These are phyloP conservation scores for Bujurquina vittata DNA, from an alignment of 2,113 vertebrate species.

Conservation along the genomic window DNA sequence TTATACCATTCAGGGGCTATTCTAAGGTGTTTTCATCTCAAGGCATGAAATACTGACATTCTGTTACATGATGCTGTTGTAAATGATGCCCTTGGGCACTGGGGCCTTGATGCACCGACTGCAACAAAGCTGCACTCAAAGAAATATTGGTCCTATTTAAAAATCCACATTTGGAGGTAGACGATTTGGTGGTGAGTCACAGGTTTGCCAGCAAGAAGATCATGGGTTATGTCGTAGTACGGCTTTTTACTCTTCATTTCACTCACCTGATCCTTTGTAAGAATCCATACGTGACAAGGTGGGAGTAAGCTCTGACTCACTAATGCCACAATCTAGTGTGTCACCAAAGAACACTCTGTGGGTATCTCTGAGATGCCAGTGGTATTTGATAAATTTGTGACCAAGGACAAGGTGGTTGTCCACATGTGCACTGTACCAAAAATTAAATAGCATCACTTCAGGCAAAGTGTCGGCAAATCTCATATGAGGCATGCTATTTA, in stretches of 20 bases:
- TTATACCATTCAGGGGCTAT: neutral
- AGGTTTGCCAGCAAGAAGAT: neutral
- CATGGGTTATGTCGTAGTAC: neutral
- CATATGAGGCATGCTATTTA: neutral
- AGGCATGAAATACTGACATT: neutral
- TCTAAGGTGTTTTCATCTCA: neutral
- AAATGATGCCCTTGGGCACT: neutral
- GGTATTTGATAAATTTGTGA: neutral
- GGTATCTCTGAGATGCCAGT: neutral
- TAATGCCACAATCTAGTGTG: neutral
- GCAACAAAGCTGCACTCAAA: too few species aligned
- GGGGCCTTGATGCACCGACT: neutral
- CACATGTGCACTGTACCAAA: neutral
- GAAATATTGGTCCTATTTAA: neutral
- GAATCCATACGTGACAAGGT: neutral
- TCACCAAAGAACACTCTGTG: neutral
- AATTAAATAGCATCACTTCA: neutral
- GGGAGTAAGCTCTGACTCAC: neutral
- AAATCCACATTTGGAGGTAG: neutral
- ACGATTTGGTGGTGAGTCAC: neutral
- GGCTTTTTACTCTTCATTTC: fast-evolving
- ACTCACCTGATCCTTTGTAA: fast-evolving
- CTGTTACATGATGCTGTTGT: neutral
- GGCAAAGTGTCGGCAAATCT: neutral
- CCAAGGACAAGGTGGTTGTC: neutral